Conservation (phyloP, 2,888 invertebrate species). For the Saturnia pavonia region DNA sequence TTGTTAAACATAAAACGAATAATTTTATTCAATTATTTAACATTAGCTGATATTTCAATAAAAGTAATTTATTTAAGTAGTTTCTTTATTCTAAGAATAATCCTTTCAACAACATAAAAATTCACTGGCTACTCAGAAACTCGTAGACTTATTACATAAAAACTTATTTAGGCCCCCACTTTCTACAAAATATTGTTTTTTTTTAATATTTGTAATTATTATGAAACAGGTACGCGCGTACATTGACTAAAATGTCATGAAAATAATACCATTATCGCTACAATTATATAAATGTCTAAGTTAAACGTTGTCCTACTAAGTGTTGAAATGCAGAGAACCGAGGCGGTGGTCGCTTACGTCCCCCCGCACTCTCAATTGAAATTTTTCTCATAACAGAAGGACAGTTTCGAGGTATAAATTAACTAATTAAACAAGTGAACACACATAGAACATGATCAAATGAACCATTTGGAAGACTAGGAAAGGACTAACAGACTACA, state of each 20-base stretch:
- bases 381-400: neutral
- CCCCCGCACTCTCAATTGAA: conserved; percentile 8
- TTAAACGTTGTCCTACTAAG: conserved; percentile 38
- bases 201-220: conserved; percentile 49
- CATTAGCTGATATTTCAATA: neutral
- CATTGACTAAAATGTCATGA: conserved; percentile 66
- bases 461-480: conserved; percentile 73
- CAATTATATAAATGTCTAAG: conserved; percentile 42
- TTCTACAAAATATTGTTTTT: conserved; percentile 49
- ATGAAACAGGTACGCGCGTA: conserved; percentile 70
- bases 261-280: conserved; percentile 53
- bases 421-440: conserved; percentile 47
- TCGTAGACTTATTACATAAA: conserved; percentile 38
- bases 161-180: conserved; percentile 59
- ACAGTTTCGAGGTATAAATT: conserved; percentile 39
- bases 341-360: conserved; percentile 22
- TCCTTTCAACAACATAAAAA: conserved; percentile 29
- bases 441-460: conserved; percentile 49
- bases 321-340: conserved; percentile 45
- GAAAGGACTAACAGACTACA: conserved; percentile 44
- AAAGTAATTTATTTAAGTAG: conserved; percentile 30
- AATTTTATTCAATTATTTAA: neutral
- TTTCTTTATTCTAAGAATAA: conserved; percentile 29
- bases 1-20: neutral
- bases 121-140: conserved; percentile 43